These are phyloP conservation scores for Sebastes goodei DNA, from an alignment of 2,797 vertebrate species.

Conservation along the genomic window DNA sequence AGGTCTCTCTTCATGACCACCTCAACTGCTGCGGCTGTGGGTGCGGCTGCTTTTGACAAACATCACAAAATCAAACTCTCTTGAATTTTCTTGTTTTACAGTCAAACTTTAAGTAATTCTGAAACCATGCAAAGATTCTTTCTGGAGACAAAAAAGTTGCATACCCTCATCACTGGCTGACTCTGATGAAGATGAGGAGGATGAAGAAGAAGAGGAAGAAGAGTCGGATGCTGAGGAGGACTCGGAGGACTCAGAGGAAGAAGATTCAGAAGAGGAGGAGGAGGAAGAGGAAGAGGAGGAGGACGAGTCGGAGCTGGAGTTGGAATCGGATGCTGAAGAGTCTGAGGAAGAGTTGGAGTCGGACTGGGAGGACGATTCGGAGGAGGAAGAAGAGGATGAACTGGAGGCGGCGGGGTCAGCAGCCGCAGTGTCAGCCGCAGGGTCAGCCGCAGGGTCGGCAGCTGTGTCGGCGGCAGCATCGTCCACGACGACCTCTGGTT, in stretches of 20 bases:
- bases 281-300: conserved; percentile 33
- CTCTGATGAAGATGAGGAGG: conserved; percentile 78
- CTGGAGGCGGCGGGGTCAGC: conserved; percentile 6
- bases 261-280: conserved; percentile 19
- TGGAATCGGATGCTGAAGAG: conserved; percentile 56
- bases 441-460: conserved; percentile 3
- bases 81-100: background rate
- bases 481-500: conserved; percentile 65
- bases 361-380: conserved; percentile 36
- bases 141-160: background rate
- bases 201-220: conserved; percentile 66
- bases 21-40: conserved; percentile 39
- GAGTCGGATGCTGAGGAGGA: conserved; percentile 40
- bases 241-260: conserved; percentile 14
- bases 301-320: conserved; percentile 44
- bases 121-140: background rate
- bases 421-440: background rate
- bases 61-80: background rate
- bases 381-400: conserved; percentile 37
- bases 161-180: conserved; percentile 77
- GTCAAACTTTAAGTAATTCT: background rate
- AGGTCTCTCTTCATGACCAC: conserved; percentile 82
- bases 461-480: conserved; percentile 22
- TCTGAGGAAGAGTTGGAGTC: conserved; percentile 45
- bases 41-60: background rate